Evolutionary conservation across 2,113 vertebrate genomes (phyloP), one percentile per base, ranked within the genome.

Genomic region (Himantopus leucocephalus): DNA sequence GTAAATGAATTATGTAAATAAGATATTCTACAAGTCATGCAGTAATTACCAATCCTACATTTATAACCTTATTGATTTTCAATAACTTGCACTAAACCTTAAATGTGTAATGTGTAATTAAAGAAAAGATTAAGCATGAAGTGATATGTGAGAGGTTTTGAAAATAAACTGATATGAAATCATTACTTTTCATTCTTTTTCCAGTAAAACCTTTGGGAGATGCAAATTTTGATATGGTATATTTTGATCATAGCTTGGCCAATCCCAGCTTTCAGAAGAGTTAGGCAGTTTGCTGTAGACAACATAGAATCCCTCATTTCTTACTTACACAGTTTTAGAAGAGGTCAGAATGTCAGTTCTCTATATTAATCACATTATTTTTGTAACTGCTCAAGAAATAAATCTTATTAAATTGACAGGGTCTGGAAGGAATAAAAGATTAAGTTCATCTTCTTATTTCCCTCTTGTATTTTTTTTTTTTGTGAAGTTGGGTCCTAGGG

Each of bases 1-100:
- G 64, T 91, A 96, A 97, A 91, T 96, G 48, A 95, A 93, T 90
- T 96, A 97, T 93, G 72, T 92, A 97, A 98, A 96, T 97, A 95
- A 96, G 92, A 93, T 88, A 94, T 70, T 84, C 47, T 53, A 93
- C 81, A 93, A 95, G 56, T 96, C 48, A 72, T 83, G 82, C 62
- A 86, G 41, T 87, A 90, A 96, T 96, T 93, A 92, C 45, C 62
- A 67, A 85, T 95, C 22, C 75, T 87, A 77, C 86, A 91, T 90
- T 91, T 91, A 67, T 90, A 85, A 72, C 30, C 52, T 27, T 95
- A 95, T 92, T 93, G 94, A 95, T 96, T 97, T 96, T 89, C 74
- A 83, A 74, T 88, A 96, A 86, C 47, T 94, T 89, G 59, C 14
- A 75, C 47, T 68, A 96, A 95, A 67, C n/a, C n/a, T 92, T 85